phyloP scores from a whole-genome alignment of 2,888 invertebrate genomes.

The Sesia bembeciformis region DNA sequence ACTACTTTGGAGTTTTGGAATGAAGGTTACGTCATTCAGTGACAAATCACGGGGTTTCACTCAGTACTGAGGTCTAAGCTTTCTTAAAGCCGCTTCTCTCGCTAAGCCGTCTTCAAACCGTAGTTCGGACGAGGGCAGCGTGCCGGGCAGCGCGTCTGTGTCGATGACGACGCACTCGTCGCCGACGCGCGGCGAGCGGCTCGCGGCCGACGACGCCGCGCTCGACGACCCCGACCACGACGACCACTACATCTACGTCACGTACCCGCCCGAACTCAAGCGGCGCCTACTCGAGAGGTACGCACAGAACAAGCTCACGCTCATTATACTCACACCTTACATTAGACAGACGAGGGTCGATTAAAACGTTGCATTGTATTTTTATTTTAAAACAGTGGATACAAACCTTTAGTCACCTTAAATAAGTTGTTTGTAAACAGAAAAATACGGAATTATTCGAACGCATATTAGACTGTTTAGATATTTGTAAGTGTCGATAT shows the following conservation, averaged over 20 bases:
- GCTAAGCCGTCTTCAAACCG: too few species aligned
- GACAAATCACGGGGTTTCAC: too few species aligned
- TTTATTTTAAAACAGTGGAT: not conserved
- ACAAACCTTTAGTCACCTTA: too few species aligned
- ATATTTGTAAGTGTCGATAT: too few species aligned
- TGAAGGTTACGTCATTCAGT: too few species aligned
- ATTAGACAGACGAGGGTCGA: constrained; percentile 54
- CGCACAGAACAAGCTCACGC: constrained; percentile 47
- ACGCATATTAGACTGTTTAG: too few species aligned
- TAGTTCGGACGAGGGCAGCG: constrained; percentile 81
- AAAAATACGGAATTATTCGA: too few species aligned
- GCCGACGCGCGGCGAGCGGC: constrained; percentile 72
- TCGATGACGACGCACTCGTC: constrained; percentile 80
- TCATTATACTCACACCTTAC: constrained; percentile 50
- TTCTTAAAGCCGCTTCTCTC: too few species aligned
- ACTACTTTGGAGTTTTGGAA: too few species aligned
- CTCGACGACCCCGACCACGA: constrained; percentile 72
- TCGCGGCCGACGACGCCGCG: constrained; percentile 49
- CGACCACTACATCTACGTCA: constrained; percentile 90
- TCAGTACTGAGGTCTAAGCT: too few species aligned
- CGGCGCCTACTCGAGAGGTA: constrained; percentile 88
- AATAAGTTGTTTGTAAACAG: too few species aligned
- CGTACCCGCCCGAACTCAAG: constrained; percentile 90
- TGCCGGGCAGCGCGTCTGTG: constrained; percentile 77
- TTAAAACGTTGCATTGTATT: not conserved